Conservation (phyloP, 2,113 vertebrate genomes). For the Cyphomyrus discorhynchus region DNA sequence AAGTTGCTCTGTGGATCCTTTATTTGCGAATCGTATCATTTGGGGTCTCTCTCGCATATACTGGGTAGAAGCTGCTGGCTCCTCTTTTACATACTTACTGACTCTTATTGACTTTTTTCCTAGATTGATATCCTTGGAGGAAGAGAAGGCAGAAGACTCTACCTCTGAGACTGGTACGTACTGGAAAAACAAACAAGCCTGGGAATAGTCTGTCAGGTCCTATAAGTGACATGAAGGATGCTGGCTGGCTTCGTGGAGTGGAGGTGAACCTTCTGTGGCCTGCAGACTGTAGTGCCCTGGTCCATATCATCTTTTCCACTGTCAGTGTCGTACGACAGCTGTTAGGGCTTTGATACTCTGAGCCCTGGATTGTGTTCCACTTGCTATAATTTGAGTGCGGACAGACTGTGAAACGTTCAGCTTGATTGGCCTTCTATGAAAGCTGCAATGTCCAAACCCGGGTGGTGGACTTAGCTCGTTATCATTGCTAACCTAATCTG, state of each 20-base stretch:
- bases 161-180: slow-evolving; percentile 52
- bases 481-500: not conserved
- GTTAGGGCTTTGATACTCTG: not conserved
- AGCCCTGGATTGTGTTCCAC: not conserved
- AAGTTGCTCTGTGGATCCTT: not conserved
- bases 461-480: not conserved
- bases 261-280: not conserved
- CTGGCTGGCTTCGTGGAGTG: not conserved
- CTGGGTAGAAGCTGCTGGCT: not conserved
- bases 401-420: not conserved
- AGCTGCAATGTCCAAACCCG: not conserved
- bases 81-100: not conserved
- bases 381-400: not conserved
- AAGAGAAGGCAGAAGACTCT: slow-evolving; percentile 45
- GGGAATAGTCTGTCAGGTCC: not conserved
- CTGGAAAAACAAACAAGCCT: not conserved
- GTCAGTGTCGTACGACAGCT: not conserved
- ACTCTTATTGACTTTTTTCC: not conserved
- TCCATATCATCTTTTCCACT: not conserved
- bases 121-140: slow-evolving; percentile 68
- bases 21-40: not conserved
- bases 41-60: not conserved
- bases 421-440: not conserved
- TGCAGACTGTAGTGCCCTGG: slow-evolving; percentile 8
- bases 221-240: not conserved